Evolutionary conservation across 2,888 invertebrate species (phyloP).

Genomic region (Agonum fuliginosum): DNA sequence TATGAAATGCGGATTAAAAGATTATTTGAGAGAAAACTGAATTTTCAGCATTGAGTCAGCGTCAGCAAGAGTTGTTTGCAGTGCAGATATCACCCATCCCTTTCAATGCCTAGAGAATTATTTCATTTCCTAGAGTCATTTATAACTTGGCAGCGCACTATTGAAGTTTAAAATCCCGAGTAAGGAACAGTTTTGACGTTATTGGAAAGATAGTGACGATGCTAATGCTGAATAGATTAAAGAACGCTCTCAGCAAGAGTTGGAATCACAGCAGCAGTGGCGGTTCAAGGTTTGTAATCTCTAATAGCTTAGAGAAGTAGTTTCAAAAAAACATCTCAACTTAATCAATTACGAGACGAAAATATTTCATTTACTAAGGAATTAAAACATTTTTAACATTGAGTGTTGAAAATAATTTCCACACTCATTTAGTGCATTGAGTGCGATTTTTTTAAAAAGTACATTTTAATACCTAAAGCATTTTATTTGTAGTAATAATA

Average conservation of each 20-base stretch:
- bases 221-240: conserved; percentile 58
- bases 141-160: conserved; percentile 49
- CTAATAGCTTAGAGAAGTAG: too few relatives aligned
- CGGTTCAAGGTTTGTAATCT: too few relatives aligned
- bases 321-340: too few relatives aligned
- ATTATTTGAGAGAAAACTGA: background rate
- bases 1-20: conserved; percentile 34
- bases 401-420: too few relatives aligned
- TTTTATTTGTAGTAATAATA: too few relatives aligned
- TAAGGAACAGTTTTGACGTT: conserved; percentile 57
- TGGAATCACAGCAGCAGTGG: background rate
- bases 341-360: too few relatives aligned
- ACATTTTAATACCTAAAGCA: too few relatives aligned
- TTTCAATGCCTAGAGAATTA: conserved; percentile 41
- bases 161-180: conserved; percentile 56
- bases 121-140: conserved; percentile 57
- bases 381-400: too few relatives aligned
- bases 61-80: conserved; percentile 7
- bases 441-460: too few relatives aligned
- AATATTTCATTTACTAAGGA: too few relatives aligned
- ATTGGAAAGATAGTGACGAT: conserved; percentile 56
- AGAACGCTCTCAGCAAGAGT: conserved; percentile 12
- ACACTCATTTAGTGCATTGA: too few relatives aligned
- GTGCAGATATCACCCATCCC: background rate
- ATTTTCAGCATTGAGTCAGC: conserved; percentile 4